Conservation (phyloP, 2,888 invertebrate genomes). For the Ptychoptera contaminata region DNA sequence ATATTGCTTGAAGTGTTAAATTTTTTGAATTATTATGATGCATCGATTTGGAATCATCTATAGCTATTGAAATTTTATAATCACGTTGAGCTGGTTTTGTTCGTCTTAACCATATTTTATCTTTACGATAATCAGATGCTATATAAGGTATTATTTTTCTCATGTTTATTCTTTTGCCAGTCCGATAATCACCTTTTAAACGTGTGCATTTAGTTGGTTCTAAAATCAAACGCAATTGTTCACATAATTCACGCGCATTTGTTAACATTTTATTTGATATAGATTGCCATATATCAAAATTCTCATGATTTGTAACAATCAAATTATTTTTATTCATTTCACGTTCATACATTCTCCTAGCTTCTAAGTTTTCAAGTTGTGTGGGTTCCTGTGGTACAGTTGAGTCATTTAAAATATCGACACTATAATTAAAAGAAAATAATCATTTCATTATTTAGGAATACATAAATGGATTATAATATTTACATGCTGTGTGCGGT, state of each 20-base stretch:
- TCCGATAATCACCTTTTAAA: conserved; percentile 88
- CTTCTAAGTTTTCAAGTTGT: conserved; percentile 19
- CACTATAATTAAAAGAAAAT: conserved; percentile 13
- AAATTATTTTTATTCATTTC: conserved; percentile 20
- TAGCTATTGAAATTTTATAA: conserved; percentile 89
- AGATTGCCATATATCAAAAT: conserved; percentile 26
- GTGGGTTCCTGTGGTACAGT: conserved; percentile 19
- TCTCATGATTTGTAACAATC: conserved; percentile 20
- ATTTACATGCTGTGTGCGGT: conserved; percentile 57
- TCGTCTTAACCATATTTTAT: conserved; percentile 95
- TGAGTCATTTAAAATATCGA: conserved; percentile 22
- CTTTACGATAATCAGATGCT: conserved; percentile 96
- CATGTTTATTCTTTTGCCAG: conserved; percentile 96
- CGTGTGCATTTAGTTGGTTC: conserved; percentile 91
- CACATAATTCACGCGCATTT: conserved; percentile 75
- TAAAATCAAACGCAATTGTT: conserved; percentile 81
- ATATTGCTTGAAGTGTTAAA: conserved; percentile 87
- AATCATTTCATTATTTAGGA: conserved; percentile 1
- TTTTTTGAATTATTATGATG: conserved; percentile 78
- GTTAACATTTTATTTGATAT: conserved; percentile 29
- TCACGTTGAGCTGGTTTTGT: conserved; percentile 91
- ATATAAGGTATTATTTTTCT: conserved; percentile 94
- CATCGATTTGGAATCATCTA: conserved; percentile 91
- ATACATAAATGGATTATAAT: neutral
- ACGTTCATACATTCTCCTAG: conserved; percentile 20